These are phyloP conservation scores for Diuraphis noxia DNA, from an alignment of 1,140 invertebrate species.

Conservation along the genomic window DNA sequence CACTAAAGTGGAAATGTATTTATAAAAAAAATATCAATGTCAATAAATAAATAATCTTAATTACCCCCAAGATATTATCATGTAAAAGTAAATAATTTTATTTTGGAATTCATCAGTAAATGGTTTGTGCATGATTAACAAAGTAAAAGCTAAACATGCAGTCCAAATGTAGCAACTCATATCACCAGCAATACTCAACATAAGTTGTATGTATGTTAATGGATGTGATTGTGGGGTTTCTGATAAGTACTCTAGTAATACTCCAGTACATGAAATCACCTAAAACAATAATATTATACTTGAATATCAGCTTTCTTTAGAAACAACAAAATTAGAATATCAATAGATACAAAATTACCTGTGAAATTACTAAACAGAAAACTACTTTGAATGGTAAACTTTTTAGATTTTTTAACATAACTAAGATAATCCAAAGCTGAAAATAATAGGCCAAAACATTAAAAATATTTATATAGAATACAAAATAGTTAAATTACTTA, in stretches of 20 bases:
- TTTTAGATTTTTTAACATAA: conserved; percentile 75
- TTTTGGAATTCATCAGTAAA: conserved; percentile 43
- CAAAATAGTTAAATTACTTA: conserved; percentile 60
- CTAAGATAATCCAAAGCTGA: conserved; percentile 79
- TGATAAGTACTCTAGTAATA: conserved; percentile 48
- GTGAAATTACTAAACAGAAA: conserved; percentile 75
- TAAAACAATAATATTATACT: conserved; percentile 8
- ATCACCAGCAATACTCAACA: conserved; percentile 72
- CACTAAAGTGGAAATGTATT: conserved; percentile 60
- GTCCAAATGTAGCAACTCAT: conserved; percentile 83
- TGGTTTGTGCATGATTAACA: conserved; percentile 76
- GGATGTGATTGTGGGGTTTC: conserved; percentile 36
- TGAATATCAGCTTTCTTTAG: neutral
- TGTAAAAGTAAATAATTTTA: conserved; percentile 46
- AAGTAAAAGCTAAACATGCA: conserved; percentile 74
- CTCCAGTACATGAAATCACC: conserved; percentile 43
- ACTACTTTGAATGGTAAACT: conserved; percentile 83
- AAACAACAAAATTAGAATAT: neutral
- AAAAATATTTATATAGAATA: neutral
- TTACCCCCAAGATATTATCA: conserved; percentile 77
- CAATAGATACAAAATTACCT: conserved; percentile 63
- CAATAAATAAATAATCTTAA: conserved; percentile 56
- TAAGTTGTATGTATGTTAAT: conserved; percentile 68
- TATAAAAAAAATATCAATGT: conserved; percentile 40
- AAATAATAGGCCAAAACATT: conserved; percentile 53